These are phyloP conservation scores for Myotis planiceps DNA, from an alignment of 2,797 vertebrate species.

Conservation along the genomic window DNA sequence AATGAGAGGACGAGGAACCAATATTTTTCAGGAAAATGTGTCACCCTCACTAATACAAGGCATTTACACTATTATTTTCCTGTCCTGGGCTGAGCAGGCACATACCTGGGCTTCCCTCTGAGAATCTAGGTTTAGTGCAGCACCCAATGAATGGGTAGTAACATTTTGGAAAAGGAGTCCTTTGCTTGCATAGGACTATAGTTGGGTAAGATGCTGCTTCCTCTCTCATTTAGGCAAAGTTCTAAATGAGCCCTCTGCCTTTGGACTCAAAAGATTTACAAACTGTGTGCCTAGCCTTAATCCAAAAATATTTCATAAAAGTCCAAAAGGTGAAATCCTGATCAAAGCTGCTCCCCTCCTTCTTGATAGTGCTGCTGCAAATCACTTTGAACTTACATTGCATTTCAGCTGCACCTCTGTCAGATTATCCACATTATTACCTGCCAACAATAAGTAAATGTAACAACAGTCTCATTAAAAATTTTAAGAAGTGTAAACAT, in stretches of 20 bases:
- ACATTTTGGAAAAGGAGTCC: neutral
- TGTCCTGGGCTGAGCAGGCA: neutral
- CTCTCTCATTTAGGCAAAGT: neutral
- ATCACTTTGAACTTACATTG: neutral
- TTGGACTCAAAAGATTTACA: neutral
- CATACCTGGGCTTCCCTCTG: neutral
- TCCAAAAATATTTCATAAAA: constrained; percentile 33
- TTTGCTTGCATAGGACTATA: neutral
- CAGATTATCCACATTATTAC: neutral
- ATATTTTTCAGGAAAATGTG: constrained; percentile 64
- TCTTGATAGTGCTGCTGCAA: neutral
- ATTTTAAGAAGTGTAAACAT: neutral
- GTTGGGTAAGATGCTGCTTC: neutral
- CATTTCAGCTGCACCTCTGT: neutral
- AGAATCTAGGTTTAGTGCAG: neutral
- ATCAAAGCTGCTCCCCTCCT: neutral
- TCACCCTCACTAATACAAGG: constrained; percentile 35
- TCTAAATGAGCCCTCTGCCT: neutral
- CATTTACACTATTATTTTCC: neutral
- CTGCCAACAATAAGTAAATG: neutral
- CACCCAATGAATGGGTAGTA: neutral
- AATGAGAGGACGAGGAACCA: constrained; percentile 63
- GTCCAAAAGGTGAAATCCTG: neutral
- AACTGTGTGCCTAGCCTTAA: neutral
- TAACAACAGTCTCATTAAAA: constrained; percentile 16